Base-by-base conservation (phyloP, 2,888 invertebrate genomes). In the Ctenicera cuprea region DNA sequence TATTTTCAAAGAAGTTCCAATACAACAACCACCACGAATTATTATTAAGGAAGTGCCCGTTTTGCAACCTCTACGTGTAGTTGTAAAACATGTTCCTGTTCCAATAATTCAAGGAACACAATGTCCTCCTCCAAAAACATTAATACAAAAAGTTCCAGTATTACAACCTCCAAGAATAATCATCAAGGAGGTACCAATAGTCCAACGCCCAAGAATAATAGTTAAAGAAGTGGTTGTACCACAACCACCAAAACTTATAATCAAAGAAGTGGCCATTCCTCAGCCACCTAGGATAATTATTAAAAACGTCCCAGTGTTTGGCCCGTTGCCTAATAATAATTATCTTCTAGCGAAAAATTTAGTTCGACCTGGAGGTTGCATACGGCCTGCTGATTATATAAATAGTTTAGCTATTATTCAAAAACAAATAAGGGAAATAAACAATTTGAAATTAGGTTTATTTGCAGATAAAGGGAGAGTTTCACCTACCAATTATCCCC, bases 21-120 rank as follows among this genome's bases (percentile, higher is more conserved):
- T 63, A 33, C 43, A 22, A 16, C 66, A 52, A 59, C 59, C 64
- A 9, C 72, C 75, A 3, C 67, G 69, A 22, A 48, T 75, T 30
- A 69, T 75, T 33, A 37, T 65, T 20, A 72, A 71, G 38, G 52
- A 70, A 38, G 71, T 74, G 1, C 68, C 73, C 5, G 63, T 73
- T 41, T 18, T 18, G 1, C 68, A 63, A 54, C 45, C 48, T 0
- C 73, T 68, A 12, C 66, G 43, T 33, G 37, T 73, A 37, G 20
- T 73, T 41, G 54, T 74, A n/a, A 74, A 74, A 52, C 18, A 52
- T 0, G 62, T 74, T 3, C 50, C 52, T 8, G 61, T 74, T 41
- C 73, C 73, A 16, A 8, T 72, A 9, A 0, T 18, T 12, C 14
- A 68, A 14, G 54, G 62, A 16, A 37, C 5, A 5, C 8, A 37